Evolutionary conservation across 2,113 vertebrate genomes (phyloP).

Genomic region (Gymnogyps californianus): DNA sequence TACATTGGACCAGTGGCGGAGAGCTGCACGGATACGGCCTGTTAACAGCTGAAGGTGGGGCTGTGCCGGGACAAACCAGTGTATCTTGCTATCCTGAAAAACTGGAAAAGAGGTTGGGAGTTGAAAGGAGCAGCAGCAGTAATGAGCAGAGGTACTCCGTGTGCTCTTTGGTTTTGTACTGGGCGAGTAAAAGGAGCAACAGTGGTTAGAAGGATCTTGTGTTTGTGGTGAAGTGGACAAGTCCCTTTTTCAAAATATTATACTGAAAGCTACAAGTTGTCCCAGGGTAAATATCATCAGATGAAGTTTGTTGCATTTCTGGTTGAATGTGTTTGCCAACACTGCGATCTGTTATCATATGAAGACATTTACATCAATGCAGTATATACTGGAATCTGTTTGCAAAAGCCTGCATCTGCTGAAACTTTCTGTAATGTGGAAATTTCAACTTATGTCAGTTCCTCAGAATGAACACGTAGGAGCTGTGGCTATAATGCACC

Average conservation of each 20-base stretch:
- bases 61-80: not conserved
- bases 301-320: not conserved
- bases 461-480: not conserved
- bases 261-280: not conserved
- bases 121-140: not conserved
- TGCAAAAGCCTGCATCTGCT: not conserved
- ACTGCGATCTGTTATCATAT: not conserved
- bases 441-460: not conserved
- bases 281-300: not conserved
- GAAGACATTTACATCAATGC: not conserved
- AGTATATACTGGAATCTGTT: not conserved
- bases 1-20: not conserved
- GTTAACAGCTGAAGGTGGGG: not conserved
- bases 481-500: not conserved
- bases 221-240: not conserved
- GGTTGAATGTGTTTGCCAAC: not conserved
- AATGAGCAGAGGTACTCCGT: not conserved
- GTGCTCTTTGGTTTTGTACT: not conserved
- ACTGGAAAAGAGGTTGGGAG: not conserved
- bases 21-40: rapidly evolving
- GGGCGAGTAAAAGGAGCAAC: not conserved
- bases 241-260: not conserved
- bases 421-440: not conserved
- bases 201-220: rapidly evolving
- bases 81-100: rapidly evolving